Evolutionary conservation across 2,797 vertebrate genomes (phyloP).

Genomic region (Sebastes oblongus): DNA sequence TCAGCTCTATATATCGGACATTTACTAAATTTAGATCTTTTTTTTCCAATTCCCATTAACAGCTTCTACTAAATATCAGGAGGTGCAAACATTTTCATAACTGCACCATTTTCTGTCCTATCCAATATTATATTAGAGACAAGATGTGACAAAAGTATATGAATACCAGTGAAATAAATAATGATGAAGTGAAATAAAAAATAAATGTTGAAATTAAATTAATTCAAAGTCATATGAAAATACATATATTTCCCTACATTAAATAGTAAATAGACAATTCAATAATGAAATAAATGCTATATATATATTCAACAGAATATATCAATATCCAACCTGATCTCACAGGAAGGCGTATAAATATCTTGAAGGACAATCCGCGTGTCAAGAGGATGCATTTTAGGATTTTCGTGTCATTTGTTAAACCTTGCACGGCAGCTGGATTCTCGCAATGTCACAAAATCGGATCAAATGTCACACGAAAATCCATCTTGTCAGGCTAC

Average conservation of each 20-base stretch:
- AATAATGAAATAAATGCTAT: not conserved
- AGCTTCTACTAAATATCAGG: not conserved
- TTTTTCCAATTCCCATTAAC: not conserved
- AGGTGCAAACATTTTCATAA: not conserved
- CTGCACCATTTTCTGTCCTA: not conserved
- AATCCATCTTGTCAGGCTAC: too few species aligned
- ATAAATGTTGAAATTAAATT: not conserved
- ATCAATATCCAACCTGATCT: too few species aligned
- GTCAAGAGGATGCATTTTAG: too few species aligned
- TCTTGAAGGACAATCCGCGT: too few species aligned
- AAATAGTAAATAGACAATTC: not conserved
- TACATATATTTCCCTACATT: not conserved
- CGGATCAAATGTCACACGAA: too few species aligned
- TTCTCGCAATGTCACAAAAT: too few species aligned
- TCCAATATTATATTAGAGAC: not conserved
- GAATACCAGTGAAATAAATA: not conserved
- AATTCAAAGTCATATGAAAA: not conserved
- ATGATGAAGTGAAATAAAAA: not conserved
- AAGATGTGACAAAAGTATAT: not conserved
- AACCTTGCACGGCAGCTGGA: too few species aligned
- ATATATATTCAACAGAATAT: not conserved
- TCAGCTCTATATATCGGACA: not conserved
- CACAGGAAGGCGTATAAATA: too few species aligned
- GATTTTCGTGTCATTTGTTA: too few species aligned
- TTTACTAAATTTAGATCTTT: not conserved